Base-by-base conservation (phyloP, 2,888 invertebrate genomes). In the Hydropsyche betteni region DNA sequence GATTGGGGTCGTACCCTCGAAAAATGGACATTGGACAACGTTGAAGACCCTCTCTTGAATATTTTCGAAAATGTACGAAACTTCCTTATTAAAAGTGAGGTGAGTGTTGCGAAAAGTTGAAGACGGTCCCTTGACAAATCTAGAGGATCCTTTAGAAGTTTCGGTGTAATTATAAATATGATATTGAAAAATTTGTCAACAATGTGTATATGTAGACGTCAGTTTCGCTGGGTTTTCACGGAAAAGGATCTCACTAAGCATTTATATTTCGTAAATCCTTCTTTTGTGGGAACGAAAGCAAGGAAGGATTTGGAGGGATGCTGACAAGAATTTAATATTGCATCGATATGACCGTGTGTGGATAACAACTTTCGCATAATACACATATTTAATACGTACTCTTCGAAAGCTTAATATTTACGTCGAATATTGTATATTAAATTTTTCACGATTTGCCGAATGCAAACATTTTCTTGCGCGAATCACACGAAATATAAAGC, bases 321-420 rank as follows among this genome's bases (percentile, higher is more conserved):
- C 69, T 69, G 75, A 72, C 72, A 78, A 77, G 78, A 78, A 78
- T 78, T 78, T 78, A 78, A 77, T 78, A 77, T 78, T 78, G 78
- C 78, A 74, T 78, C 74, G 68, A 75, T 74, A 74, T 77, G 72
- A 72, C 72, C 72, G 72, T 72, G 72, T 72, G 72, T 72, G 72
- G 72, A 72, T 72, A 72, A 72, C 72, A 72, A 72, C 72, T 72
- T 72, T 55, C 52, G 38, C 24, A 72, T 72, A 72, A 72, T 50
- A 72, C 58, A 58, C 58, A 58, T 58, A 58, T 58, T 58, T 58
- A 58, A 58, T 58, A 58, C 24, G 58, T 58, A 24, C 24, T 58
- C 58, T 24, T 24, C 58, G 58, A 58, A 58, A 58, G 58, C 14
- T 58, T 8, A 6, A 44, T 58, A 58, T 58, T 58, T 16, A 58